A percentile compares a stretch with the other conserved stretches of the same genome.
Conservation (phyloP, 2,888 invertebrate species). For the Dinocampus coccinellae region DNA sequence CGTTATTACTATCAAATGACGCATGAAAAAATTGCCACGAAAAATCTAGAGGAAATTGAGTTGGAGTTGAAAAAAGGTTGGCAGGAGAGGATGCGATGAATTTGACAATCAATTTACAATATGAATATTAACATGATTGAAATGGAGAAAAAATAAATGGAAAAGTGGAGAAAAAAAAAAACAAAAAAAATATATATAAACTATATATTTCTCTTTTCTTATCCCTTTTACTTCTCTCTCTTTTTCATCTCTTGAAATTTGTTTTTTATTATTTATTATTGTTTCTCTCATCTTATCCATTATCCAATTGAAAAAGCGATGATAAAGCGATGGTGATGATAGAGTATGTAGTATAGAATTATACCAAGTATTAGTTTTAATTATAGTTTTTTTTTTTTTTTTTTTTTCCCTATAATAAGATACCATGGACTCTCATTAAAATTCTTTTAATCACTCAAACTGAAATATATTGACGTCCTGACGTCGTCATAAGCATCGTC, state of each 20-base stretch:
- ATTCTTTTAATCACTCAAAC: background rate
- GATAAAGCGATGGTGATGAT: no score
- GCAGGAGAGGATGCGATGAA: background rate
- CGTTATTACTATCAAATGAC: conserved; percentile 15
- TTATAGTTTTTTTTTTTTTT: background rate
- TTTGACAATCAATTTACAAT: conserved; percentile 23
- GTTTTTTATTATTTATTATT: background rate
- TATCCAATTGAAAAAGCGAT: conserved; percentile 5
- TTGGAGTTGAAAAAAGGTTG: background rate
- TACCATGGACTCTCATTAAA: background rate
- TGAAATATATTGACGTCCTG: background rate
- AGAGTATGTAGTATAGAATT: background rate
- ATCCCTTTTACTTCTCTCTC: conserved; percentile 17
- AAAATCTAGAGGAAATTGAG: background rate
- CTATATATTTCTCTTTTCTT: conserved; percentile 31
- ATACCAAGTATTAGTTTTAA: background rate
- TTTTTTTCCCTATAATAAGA: background rate
- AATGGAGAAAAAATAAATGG: no score
- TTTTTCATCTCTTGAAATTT: background rate
- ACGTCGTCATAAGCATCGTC: background rate
- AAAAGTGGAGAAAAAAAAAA: background rate
- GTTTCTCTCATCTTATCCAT: background rate
- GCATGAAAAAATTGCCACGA: background rate
- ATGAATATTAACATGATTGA: conserved; percentile 13
- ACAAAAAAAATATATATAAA: conserved; percentile 16